Evolutionary conservation across 53 echinoderm and acorn worm genomes (phyloP), one percentile per base, ranked within the genome.

Genomic region (Antedon mediterranea): DNA sequence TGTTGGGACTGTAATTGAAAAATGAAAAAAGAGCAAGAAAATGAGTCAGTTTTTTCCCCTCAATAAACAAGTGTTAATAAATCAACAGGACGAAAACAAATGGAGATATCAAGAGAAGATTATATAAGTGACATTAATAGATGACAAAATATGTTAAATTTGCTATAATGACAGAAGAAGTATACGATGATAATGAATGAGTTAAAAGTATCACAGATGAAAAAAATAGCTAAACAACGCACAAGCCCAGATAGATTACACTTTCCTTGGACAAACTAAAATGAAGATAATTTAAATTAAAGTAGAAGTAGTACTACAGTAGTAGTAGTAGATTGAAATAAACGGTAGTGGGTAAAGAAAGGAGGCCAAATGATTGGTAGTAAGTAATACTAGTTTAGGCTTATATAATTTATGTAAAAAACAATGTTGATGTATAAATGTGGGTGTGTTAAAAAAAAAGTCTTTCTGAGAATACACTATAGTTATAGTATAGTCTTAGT

Each of bases 21-120:
- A 57, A 57, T 57, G 57, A 57, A 57, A 57, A 57, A 57, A 57
- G 57, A 57, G 57, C 57, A 23, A 6, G 57, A 57, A 57, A 57
- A 57, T 57, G 57, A 57, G 57, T 57, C 57, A 57, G 57, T 57
- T 57, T 57, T 37, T 57, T 41, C 13, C 23, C 57, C 57, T 57
- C 57, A 23, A 57, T 8, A 57, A 57, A 57, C 57, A 57, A 57
- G 15, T 57, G 57, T 18, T 57, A 57, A 57, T 57, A 57, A 57
- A 57, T 57, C 57, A 57, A 13, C 57, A 57, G 57, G 57, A 57
- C 57, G 57, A 57, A 57, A 57, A 57, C 57, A 57, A 57, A 57
- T 57, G 57, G 57, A 57, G 57, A 57, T 57, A 57, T 57, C 57
- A 57, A 57, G 57, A 57, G 57, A 57, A 57, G 57, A 57, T 57